phyloP scores from a whole-genome alignment of 92 coral and sea anemone genomes.

The Epizoanthus illoricatus region DNA sequence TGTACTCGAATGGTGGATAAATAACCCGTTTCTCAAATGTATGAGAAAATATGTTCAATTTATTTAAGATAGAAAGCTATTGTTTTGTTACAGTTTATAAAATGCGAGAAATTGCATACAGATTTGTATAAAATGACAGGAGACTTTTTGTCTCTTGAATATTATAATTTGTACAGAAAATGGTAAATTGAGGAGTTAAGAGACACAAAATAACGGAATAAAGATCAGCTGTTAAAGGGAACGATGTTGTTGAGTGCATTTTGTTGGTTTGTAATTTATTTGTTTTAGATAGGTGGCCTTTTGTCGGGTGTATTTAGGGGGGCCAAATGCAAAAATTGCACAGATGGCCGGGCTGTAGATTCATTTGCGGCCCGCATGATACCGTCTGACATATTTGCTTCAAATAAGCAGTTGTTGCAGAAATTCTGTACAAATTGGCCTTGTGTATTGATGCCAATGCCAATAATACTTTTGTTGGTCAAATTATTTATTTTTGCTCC shows the following conservation, averaged over 20 bases:
- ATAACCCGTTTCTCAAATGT: background rate
- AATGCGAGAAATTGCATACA: constrained; percentile 2
- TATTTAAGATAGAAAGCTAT: constrained; percentile 31
- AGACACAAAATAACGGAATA: constrained; percentile 2
- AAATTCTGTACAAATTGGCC: no score
- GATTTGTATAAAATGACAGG: constrained; percentile 30
- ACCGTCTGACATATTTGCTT: no score
- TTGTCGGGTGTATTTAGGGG: no score
- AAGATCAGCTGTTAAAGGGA: constrained; percentile 12
- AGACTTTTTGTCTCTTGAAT: constrained; percentile 20
- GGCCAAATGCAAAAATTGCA: no score
- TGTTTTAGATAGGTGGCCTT: no score
- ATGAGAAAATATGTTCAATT: background rate
- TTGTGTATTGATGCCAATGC: no score
- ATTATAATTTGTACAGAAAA: constrained; percentile 39
- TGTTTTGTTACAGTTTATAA: constrained; percentile 17
- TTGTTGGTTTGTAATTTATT: background rate
- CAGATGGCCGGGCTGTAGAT: no score
- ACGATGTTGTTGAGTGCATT: no score
- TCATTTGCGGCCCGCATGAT: no score
- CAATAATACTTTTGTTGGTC: no score
- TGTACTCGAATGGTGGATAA: background rate
- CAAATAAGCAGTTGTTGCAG: no score
- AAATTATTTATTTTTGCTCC: no score
- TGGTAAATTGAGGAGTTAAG: background rate